Evolutionary conservation across 2,888 invertebrate genomes (phyloP), one percentile per base, ranked within the genome.

Genomic region (Oscheius sp.): DNA sequence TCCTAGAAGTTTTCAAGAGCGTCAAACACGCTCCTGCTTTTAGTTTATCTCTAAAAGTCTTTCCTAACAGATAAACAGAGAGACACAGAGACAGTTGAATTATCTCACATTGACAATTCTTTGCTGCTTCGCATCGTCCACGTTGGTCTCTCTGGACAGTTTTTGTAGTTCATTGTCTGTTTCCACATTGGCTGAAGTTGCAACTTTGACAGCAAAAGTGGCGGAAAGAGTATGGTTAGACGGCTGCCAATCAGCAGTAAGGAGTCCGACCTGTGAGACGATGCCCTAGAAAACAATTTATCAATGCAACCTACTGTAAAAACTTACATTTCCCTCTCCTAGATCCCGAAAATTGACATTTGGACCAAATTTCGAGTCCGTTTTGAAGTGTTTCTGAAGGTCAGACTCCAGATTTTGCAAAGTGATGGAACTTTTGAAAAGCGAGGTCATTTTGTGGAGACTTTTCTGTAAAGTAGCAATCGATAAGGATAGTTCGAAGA

Each of bases 181-280:
- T 7, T 51, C 9, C 13, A 11, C 32, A 21, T 68, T 55, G 32
- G 33, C 35, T n/a, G 68, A 37, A 21, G 53, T 53, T 10, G 53
- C 13, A n/a, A 70, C 70, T 37, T 70, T 70, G 2, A 70, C 35
- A 21, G 70, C 70, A 48, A 70, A 70, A 13, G 58, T 59, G n/a
- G 29, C 42, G 11, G 70, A 48, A 5, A 70, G 59, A 13, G 33
- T n/a, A 4, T 48, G 10, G 33, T 70, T 35, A 7, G 55, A 32
- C 29, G 70, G 68, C 9, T 51, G 13, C 70, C 70, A 70, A 32
- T 70, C 70, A 29, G 70, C 59, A 11, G 58, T 48, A 7, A 70
- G 33, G 7, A 70, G 58, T 32, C 58, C 59, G 1, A 70, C 70
- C 13, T 58, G 32, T 11, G 70, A 48, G 2, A 57, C 70, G n/a